A percentile compares a stretch with the other conserved stretches of the same genome.
Conservation (phyloP, 2,888 invertebrate genomes). For the Heliconius ethilla region DNA sequence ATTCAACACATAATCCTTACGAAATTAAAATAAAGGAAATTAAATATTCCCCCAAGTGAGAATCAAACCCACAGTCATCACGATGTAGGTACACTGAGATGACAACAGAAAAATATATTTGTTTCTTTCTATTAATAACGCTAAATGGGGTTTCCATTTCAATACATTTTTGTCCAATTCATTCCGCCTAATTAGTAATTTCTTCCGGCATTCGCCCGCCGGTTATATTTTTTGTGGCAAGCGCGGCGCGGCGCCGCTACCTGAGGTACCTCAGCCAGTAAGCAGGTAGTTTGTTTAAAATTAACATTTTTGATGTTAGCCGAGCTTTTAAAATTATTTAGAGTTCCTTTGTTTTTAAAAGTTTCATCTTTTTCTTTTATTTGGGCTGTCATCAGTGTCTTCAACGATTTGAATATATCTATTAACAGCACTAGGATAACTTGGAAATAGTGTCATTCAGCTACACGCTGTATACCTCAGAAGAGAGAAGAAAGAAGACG, state of each 20-base stretch:
- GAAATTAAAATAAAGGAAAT: no score
- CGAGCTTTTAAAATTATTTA: constrained; percentile 25
- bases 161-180: constrained; percentile 32
- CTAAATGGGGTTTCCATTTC: constrained; percentile 18
- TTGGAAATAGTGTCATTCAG: background rate
- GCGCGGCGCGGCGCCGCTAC: constrained; percentile 39
- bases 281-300: constrained; percentile 38
- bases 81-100: no score
- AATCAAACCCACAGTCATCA: background rate
- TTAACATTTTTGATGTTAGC: constrained; percentile 35
- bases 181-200: constrained; percentile 42
- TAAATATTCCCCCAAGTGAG: background rate
- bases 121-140: background rate
- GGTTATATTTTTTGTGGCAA: constrained; percentile 30
- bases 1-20: background rate
- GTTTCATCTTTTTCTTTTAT: background rate
- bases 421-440: no score
- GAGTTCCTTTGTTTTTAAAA: constrained; percentile 9
- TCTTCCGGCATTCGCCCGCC: constrained; percentile 33
- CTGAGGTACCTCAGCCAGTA: constrained; percentile 42
- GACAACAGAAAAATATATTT: no score
- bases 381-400: background rate
- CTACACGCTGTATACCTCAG: background rate
- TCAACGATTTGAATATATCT: no score
- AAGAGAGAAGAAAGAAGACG: no score